A percentile compares a stretch with the other conserved stretches of the same genome.
phyloP scores from a whole-genome alignment of 2,888 invertebrate genomes.

The Caenorhabditis japonica region DNA sequence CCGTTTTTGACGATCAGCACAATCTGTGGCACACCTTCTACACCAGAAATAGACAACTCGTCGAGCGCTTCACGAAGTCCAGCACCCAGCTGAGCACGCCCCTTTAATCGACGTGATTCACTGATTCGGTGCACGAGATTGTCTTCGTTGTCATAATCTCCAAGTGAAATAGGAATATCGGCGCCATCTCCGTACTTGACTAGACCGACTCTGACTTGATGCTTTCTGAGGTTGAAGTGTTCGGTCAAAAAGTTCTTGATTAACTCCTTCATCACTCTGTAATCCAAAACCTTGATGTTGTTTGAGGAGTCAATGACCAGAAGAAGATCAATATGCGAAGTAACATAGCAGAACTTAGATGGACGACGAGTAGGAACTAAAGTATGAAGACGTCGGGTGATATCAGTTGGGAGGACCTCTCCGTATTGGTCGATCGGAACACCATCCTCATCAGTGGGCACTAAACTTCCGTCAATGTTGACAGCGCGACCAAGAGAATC shows the following conservation, averaged over 20 bases:
- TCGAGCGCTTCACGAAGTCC: conserved; percentile 72
- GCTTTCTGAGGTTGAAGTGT: conserved; percentile 72
- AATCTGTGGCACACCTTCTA: conserved; percentile 64
- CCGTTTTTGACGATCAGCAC: conserved; percentile 75
- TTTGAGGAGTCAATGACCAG: conserved; percentile 74
- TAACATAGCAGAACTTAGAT: conserved; percentile 64
- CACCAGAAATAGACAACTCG: conserved; percentile 71
- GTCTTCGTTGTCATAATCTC: conserved; percentile 71
- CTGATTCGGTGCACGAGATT: conserved; percentile 69
- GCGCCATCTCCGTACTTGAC: conserved; percentile 73
- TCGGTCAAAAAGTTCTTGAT: conserved; percentile 73
- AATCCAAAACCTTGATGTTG: conserved; percentile 74
- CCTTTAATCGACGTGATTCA: conserved; percentile 73
- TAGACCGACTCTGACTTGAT: conserved; percentile 73
- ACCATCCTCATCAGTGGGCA: conserved; percentile 56
- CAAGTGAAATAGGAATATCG: conserved; percentile 73
- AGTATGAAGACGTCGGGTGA: conserved; percentile 39
- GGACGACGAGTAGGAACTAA: conserved; percentile 47
- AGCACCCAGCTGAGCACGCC: conserved; percentile 67
- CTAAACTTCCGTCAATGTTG: conserved; percentile 49
- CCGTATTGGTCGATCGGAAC: conserved; percentile 59
- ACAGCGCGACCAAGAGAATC: conserved; percentile 46
- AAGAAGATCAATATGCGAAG: conserved; percentile 70
- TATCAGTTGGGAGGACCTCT: conserved; percentile 57
- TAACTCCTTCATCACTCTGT: conserved; percentile 76